These are phyloP conservation scores for Meteorus cinctellus DNA, from an alignment of 2,888 invertebrate species.

Conservation along the genomic window DNA sequence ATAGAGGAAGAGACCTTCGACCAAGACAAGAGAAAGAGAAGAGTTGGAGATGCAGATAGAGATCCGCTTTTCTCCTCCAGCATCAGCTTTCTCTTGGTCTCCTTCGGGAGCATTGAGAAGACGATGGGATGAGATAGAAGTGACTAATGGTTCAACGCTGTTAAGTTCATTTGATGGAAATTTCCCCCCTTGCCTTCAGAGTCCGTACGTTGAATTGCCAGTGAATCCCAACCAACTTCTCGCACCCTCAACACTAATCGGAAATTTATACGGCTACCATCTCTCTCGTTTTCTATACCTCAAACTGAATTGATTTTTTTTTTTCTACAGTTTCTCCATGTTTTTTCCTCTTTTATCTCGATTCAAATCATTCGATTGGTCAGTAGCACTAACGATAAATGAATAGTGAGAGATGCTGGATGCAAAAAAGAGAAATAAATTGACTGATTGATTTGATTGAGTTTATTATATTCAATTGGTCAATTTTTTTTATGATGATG, in stretches of 20 bases:
- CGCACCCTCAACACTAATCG: conserved; percentile 47
- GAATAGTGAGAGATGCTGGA: background rate
- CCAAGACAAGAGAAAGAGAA: conserved; percentile 36
- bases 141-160: conserved; percentile 56
- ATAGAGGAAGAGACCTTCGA: conserved; percentile 19
- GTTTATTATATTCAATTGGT: too few relatives aligned
- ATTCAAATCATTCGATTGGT: background rate
- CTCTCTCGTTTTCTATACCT: background rate
- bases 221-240: conserved; percentile 41
- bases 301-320: conserved; percentile 16
- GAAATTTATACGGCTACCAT: conserved; percentile 53
- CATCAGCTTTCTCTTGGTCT: conserved; percentile 20
- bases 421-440: background rate
- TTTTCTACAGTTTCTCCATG: background rate
- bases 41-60: conserved; percentile 29
- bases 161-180: conserved; percentile 58
- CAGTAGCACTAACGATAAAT: conserved; percentile 15
- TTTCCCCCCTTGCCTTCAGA: conserved; percentile 40
- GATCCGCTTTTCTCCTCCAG: conserved; percentile 23
- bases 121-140: conserved; percentile 42
- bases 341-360: background rate
- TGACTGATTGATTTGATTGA: background rate
- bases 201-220: conserved; percentile 31
- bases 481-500: too few relatives aligned
- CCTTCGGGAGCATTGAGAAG: conserved; percentile 35